A percentile compares a stretch with the other conserved stretches of the same genome.
Evolutionary conservation across 2,888 invertebrate species (phyloP).

Genomic region (Ariolimax columbianus): DNA sequence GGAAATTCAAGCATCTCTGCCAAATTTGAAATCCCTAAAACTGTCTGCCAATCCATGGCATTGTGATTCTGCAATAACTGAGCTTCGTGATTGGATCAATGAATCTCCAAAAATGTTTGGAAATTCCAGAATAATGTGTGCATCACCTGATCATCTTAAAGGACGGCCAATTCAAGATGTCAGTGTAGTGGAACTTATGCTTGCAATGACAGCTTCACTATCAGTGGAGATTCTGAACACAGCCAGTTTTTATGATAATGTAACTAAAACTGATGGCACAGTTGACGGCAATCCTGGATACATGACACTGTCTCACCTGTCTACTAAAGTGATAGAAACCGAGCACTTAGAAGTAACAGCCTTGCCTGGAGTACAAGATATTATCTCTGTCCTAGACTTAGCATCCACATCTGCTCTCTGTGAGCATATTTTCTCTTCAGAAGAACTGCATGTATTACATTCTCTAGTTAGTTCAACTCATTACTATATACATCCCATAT

Average conservation of each 20-base stretch:
- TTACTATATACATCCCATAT: no score
- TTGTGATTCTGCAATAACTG: conserved; percentile 89
- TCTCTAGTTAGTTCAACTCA: not conserved
- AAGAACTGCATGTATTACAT: not conserved
- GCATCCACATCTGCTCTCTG: not conserved
- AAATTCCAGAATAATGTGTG: conserved; percentile 56
- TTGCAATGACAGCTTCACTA: not conserved
- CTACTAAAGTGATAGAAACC: not conserved
- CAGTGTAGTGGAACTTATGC: conserved; percentile 41
- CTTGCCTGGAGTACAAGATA: not conserved
- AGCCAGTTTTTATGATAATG: not conserved
- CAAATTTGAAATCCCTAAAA: conserved; percentile 75
- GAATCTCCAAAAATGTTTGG: conserved; percentile 56
- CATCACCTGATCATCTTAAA: conserved; percentile 55
- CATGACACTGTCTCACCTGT: not conserved
- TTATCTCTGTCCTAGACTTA: not conserved
- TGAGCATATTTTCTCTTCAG: not conserved
- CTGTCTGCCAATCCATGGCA: conserved; percentile 88
- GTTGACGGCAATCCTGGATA: not conserved
- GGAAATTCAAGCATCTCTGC: conserved; percentile 51
- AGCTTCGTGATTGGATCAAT: conserved; percentile 83
- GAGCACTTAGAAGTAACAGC: not conserved
- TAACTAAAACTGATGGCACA: not conserved
- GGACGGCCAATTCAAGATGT: conserved; percentile 54
- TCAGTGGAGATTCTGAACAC: not conserved